Percentiles rank a stretch among this genome's conserved stretches.
Evolutionary conservation across 2,113 vertebrate genomes (phyloP).

Genomic region (Dermatemys mawii): DNA sequence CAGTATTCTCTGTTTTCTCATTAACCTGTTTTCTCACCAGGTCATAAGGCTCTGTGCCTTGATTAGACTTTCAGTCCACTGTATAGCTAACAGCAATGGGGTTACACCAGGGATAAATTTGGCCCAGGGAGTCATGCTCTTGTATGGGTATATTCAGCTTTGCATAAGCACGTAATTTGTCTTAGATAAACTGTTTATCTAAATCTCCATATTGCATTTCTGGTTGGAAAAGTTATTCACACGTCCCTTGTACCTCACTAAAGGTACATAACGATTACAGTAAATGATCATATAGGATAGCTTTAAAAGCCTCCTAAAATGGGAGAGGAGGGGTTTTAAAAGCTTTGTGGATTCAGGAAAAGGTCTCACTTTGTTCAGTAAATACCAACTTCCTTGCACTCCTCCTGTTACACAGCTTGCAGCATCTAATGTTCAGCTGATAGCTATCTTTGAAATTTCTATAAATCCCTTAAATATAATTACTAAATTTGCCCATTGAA

Average conservation of each 20-base stretch:
- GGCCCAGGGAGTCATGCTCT: fast-evolving
- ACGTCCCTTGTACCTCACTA: not conserved
- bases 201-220: not conserved
- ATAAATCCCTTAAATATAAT: slow-evolving; percentile 59
- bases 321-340: not conserved
- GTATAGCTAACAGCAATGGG: not conserved
- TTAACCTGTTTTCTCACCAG: not conserved
- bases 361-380: slow-evolving; percentile 9
- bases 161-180: not conserved
- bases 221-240: not conserved
- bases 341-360: not conserved
- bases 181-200: not conserved
- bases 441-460: slow-evolving; percentile 52
- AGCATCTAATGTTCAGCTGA: not conserved
- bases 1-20: not conserved
- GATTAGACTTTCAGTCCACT: not conserved
- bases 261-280: not conserved
- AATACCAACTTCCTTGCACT: not conserved
- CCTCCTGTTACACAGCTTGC: not conserved
- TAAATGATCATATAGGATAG: not conserved
- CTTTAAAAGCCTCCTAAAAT: not conserved
- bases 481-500: slow-evolving; percentile 54
- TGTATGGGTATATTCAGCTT: not conserved
- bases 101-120: not conserved
- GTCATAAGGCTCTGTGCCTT: not conserved